Conservation (phyloP, 2,888 invertebrate genomes). For the Drosophila peninsularis region DNA sequence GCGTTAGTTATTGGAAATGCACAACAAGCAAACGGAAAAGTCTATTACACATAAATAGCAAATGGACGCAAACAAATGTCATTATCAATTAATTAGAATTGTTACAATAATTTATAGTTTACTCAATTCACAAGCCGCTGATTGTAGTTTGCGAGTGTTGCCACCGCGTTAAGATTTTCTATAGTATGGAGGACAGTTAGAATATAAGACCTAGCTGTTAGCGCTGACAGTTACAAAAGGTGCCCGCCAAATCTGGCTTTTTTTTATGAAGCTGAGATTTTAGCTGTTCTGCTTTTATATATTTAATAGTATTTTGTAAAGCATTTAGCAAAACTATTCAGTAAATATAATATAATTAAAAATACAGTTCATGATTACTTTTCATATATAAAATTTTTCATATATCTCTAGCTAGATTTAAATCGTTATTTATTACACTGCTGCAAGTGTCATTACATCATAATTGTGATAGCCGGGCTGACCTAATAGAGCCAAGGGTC, state of each 20-base stretch:
- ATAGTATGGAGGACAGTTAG: neutral
- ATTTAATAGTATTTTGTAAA: no score
- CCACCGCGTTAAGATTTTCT: neutral
- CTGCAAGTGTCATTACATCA: neutral
- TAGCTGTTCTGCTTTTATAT: no score
- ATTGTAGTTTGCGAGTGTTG: neutral
- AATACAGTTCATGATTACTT: no score
- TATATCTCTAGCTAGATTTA: no score
- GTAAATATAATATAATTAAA: no score
- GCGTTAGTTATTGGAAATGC: constrained; percentile 9
- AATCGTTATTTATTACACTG: neutral
- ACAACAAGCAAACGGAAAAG: constrained; percentile 1
- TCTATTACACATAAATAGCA: neutral
- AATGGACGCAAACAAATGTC: neutral
- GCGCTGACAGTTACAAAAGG: neutral
- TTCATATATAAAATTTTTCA: no score
- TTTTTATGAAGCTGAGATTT: neutral
- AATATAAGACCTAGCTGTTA: neutral
- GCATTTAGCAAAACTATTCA: no score
- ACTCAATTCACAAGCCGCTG: neutral
- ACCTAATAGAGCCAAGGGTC: neutral
- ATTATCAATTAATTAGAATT: constrained; percentile 1
- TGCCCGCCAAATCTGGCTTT: neutral
- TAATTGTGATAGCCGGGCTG: neutral
- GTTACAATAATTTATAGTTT: neutral